Evolutionary conservation across 2,113 vertebrate species (phyloP).

Genomic region (Dromaius novaehollandiae): DNA sequence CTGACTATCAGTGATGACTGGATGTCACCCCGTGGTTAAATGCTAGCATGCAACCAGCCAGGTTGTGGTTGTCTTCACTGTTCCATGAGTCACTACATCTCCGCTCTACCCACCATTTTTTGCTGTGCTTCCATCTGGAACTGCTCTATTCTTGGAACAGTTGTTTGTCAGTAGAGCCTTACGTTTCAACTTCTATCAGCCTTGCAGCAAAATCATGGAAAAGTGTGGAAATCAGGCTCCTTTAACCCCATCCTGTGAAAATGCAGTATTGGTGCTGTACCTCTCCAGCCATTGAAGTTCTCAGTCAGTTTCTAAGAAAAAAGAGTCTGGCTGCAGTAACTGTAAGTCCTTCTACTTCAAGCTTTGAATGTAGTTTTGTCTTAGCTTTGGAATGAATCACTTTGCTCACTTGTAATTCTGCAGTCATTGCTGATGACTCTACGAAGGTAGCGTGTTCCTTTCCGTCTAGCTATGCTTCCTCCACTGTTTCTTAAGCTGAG

Average conservation of each 20-base stretch:
- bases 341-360: neutral
- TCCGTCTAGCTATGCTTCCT: neutral
- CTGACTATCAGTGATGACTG: neutral
- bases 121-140: neutral
- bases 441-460: neutral
- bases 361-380: neutral
- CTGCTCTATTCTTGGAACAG: neutral
- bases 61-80: neutral
- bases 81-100: neutral
- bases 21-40: neutral
- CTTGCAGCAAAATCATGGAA: neutral
- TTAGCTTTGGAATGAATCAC: neutral
- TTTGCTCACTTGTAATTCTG: neutral
- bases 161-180: neutral
- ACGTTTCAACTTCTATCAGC: neutral
- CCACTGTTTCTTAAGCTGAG: neutral
- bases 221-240: neutral
- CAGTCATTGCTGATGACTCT: neutral
- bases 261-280: neutral
- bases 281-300: neutral
- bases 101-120: neutral
- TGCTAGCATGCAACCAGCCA: neutral
- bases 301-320: neutral
- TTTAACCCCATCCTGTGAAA: neutral
- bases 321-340: neutral